phyloP scores from a whole-genome alignment of 2,113 vertebrate species.

The Leptosomus discolor region DNA sequence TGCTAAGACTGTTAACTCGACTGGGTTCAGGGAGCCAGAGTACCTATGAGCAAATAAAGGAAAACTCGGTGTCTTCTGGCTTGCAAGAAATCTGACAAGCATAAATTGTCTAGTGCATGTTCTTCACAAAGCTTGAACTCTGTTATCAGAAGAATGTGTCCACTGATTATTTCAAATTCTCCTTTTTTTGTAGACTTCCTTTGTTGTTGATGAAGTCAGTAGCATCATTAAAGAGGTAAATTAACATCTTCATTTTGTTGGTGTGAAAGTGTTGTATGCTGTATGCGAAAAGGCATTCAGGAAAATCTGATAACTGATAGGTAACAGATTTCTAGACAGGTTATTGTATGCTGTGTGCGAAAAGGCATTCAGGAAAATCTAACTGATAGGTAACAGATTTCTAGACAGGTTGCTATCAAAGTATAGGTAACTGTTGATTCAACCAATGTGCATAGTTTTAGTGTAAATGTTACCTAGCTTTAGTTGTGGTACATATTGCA shows the following conservation, averaged over 20 bases:
- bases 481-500: background rate
- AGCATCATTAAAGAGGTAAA: slow-evolving; percentile 91
- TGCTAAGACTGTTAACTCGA: background rate
- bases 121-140: background rate
- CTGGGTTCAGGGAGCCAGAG: background rate
- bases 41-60: background rate
- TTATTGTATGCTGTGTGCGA: background rate
- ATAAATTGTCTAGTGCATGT: background rate
- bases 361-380: background rate
- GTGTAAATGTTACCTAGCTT: background rate
- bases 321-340: background rate
- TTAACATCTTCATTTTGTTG: background rate
- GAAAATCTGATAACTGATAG: background rate
- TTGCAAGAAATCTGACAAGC: background rate
- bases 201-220: slow-evolving; percentile 91
- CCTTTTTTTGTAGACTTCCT: slow-evolving; percentile 74
- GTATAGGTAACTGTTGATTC: background rate
- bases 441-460: background rate
- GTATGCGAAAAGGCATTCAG: background rate
- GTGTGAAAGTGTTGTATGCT: background rate
- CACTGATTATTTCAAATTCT: background rate
- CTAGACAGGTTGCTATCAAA: background rate
- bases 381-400: background rate
- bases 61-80: background rate
- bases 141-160: background rate